phyloP scores from a whole-genome alignment of 2,888 invertebrate species.

The Zootermopsis nevadensis region DNA sequence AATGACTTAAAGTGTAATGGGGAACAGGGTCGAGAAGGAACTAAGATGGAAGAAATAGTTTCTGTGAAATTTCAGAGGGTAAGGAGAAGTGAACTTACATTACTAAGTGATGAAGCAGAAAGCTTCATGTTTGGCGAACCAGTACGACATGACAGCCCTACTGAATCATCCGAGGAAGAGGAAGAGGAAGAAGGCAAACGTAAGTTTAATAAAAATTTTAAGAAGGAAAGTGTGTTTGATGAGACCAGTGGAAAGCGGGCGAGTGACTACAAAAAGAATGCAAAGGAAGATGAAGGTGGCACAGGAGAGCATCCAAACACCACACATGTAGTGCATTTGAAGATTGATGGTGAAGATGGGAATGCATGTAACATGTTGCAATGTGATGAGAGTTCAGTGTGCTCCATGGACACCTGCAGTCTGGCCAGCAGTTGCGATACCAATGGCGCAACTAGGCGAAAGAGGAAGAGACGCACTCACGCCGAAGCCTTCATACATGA shows the following conservation, averaged over 20 bases:
- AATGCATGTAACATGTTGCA: constrained; percentile 24
- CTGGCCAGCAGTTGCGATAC: constrained; percentile 50
- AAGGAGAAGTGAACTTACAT: constrained; percentile 69
- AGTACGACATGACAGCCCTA: neutral
- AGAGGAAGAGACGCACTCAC: constrained; percentile 66
- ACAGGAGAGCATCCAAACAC: neutral
- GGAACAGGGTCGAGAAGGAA: constrained; percentile 57
- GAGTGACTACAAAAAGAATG: constrained; percentile 15
- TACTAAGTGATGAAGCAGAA: constrained; percentile 86
- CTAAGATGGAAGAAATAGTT: constrained; percentile 22
- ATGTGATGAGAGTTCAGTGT: constrained; percentile 47
- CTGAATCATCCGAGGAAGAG: constrained; percentile 38
- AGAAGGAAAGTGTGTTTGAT: constrained; percentile 8
- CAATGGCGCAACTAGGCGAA: constrained; percentile 44
- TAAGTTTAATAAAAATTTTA: constrained; percentile 12
- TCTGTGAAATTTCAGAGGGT: constrained; percentile 25
- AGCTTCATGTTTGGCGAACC: constrained; percentile 84
- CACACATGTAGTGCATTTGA: neutral
- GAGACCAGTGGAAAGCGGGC: neutral
- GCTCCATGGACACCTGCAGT: constrained; percentile 41
- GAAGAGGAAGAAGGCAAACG: constrained; percentile 21
- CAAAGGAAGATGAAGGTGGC: neutral
- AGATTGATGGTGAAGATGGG: neutral
- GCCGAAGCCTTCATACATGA: constrained; percentile 70
- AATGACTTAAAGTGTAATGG: constrained; percentile 52